phyloP scores from a whole-genome alignment of 2,797 vertebrate genomes.

The Gila robusta region DNA sequence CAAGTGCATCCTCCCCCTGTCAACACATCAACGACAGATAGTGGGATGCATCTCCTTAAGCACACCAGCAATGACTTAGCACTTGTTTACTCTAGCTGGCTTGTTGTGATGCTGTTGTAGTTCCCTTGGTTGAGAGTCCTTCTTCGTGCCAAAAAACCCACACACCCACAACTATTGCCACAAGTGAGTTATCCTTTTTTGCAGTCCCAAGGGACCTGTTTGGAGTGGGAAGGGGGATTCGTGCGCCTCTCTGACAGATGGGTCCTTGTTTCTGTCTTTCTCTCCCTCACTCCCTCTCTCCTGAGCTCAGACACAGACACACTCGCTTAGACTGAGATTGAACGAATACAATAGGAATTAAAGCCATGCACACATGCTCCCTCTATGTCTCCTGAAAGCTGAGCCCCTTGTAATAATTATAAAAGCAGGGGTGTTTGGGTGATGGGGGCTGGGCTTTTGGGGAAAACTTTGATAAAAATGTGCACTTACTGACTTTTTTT shows the following conservation, averaged over 20 bases:
- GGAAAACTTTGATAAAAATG: constrained; percentile 60
- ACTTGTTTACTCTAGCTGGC: constrained; percentile 24
- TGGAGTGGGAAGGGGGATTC: constrained; percentile 78
- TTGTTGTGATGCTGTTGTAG: constrained; percentile 48
- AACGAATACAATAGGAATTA: constrained; percentile 84
- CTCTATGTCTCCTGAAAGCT: constrained; percentile 78
- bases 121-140: constrained; percentile 58
- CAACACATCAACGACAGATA: constrained; percentile 50
- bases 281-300: constrained; percentile 73
- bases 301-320: constrained; percentile 75
- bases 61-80: constrained; percentile 23
- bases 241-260: constrained; percentile 82
- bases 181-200: constrained; percentile 82
- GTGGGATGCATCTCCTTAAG: neutral
- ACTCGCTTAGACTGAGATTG: constrained; percentile 78
- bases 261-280: constrained; percentile 80
- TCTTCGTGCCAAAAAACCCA: constrained; percentile 41
- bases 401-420: constrained; percentile 80
- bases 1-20: constrained; percentile 60
- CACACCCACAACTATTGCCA: constrained; percentile 72
- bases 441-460: constrained; percentile 57
- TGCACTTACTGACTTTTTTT: constrained; percentile 43
- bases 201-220: constrained; percentile 75
- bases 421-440: constrained; percentile 76
- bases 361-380: constrained; percentile 81